phyloP scores from a whole-genome alignment of 2,888 invertebrate species.

The Agrotis exclamationis region DNA sequence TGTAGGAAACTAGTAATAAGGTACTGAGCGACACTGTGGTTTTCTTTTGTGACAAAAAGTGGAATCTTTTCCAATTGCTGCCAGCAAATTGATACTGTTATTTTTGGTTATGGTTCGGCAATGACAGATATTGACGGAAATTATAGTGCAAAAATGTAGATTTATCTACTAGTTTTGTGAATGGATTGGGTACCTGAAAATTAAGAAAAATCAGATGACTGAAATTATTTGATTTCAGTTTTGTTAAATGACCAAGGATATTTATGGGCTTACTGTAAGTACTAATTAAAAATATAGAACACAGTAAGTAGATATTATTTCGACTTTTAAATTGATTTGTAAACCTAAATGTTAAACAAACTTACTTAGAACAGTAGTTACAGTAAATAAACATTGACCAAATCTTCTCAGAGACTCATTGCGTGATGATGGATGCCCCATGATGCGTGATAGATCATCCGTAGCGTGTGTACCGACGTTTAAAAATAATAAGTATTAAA shows the following conservation, averaged over 20 bases:
- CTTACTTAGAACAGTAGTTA: too few species aligned
- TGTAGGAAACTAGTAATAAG: slow-evolving; percentile 24
- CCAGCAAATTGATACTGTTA: slow-evolving; percentile 16
- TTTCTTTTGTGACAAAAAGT: slow-evolving; percentile 26
- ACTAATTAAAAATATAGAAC: too few species aligned
- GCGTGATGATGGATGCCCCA: slow-evolving; percentile 21
- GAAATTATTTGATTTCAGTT: neutral
- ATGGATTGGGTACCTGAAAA: neutral
- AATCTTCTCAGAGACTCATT: slow-evolving; percentile 8
- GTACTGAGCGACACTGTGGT: slow-evolving; percentile 15
- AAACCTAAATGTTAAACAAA: too few species aligned
- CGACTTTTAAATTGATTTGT: neutral
- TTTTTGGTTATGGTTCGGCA: neutral
- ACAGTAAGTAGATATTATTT: neutral
- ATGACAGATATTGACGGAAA: neutral
- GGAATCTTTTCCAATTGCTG: slow-evolving; percentile 1
- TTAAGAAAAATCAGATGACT: neutral
- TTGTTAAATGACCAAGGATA: neutral
- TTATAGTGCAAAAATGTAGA: neutral
- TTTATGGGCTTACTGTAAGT: neutral
- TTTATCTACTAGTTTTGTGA: neutral
- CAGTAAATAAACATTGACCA: neutral
- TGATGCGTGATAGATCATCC: slow-evolving; percentile 30
- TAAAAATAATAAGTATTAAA: slow-evolving; percentile 16
- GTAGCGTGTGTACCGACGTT: slow-evolving; percentile 25